Base-by-base conservation (phyloP, 2,113 vertebrate genomes). In the Cyanistes caeruleus region DNA sequence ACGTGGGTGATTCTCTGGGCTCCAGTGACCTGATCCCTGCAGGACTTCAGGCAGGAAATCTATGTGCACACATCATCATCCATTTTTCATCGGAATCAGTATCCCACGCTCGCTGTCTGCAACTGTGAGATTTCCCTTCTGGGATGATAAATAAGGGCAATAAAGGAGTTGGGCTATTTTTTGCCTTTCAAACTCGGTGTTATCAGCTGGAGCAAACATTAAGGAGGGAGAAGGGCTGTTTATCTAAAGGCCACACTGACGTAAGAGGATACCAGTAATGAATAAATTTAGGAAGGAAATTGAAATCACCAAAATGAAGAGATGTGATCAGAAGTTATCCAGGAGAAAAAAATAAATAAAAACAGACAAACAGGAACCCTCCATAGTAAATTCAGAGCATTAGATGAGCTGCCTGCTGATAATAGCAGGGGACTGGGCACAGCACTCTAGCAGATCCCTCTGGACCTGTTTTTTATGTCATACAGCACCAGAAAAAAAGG, bases 271-370 rank as follows among this genome's bases (percentile, higher is more conserved):
- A 58, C 46, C 48, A 19, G 68, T 35, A 68, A 67, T 51, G 55
- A 93, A 87, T 90, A 93, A 89, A 77, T 96, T 93, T 31, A 93
- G 67, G 37, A 58, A 90, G 94, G 88, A 76, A 90, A 83, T 64
- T 79, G 53, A 83, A 93, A 67, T 88, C 63, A 37, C 25, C 17
- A 43, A 62, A 90, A 80, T 12, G 43, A 68, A 72, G 58, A 58
- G 37, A 37, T 58, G 58, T 24, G 63, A 80, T 87, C 72, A 80
- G n/a, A 88, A 93, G 23, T 76, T 27, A 78, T 13, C 6, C 5
- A 28, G 15, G 33, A 19, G 41, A 46, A 21, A 18, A 10, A 10
- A 13, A 52, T 15, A 7, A 18, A 37, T 24, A 9, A 23, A 35
- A 33, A 39, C 8, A 31, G 1, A 8, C 46, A 41, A 35, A 1